These are phyloP conservation scores for Alviniconcha strummeri DNA, from an alignment of 2,888 invertebrate species.

Conservation along the genomic window DNA sequence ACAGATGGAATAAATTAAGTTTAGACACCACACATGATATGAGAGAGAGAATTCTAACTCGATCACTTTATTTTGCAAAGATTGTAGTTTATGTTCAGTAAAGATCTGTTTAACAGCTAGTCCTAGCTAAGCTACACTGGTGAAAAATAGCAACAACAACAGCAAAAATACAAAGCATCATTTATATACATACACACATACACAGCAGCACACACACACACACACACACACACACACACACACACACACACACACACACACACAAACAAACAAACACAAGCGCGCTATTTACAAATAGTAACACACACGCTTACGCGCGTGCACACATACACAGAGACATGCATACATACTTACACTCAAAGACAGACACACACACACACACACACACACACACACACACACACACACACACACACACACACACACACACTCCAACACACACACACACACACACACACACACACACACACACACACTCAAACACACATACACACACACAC, in stretches of 20 bases:
- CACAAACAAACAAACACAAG: neutral
- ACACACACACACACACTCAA: conserved; percentile 23
- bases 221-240: neutral
- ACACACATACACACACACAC: neutral
- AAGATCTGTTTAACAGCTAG: too few relatives aligned
- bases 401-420: conserved; percentile 7
- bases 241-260: neutral
- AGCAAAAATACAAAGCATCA: neutral
- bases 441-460: neutral
- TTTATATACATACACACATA: neutral
- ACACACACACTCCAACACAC: neutral
- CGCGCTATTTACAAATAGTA: neutral
- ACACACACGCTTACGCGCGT: conserved; percentile 5
- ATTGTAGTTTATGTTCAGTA: too few relatives aligned
- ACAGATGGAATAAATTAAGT: too few relatives aligned
- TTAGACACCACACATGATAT: too few relatives aligned
- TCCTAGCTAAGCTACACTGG: too few relatives aligned
- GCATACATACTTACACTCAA: neutral
- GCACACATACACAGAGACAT: neutral
- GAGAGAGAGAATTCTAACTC: too few relatives aligned
- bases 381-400: neutral
- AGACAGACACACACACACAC: neutral
- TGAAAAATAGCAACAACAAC: too few relatives aligned
- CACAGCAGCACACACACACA: neutral
- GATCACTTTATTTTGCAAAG: too few relatives aligned